Conservation (phyloP, 2,113 vertebrate species). For the Proterorhinus semilunaris region DNA sequence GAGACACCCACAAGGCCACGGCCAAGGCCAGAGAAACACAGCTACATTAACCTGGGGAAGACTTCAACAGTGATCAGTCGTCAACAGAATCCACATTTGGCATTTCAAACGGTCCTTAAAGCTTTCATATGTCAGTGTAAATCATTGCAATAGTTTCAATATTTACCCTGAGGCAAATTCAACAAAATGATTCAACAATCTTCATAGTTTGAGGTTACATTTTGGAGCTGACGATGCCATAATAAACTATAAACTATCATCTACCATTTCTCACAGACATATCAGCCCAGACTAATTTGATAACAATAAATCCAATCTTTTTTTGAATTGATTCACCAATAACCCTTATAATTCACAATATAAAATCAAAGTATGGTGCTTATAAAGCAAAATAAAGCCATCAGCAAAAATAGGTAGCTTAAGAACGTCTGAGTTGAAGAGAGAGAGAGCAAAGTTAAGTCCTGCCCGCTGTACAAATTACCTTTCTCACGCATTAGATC, state of each 20-base stretch:
- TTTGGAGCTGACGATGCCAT: constrained; percentile 69
- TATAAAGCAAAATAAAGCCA: constrained; percentile 43
- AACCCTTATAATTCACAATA: constrained; percentile 48
- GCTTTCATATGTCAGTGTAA: constrained; percentile 84
- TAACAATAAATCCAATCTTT: constrained; percentile 53
- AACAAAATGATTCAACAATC: constrained; percentile 71
- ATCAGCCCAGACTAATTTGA: constrained; percentile 64
- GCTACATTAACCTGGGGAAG: constrained; percentile 89
- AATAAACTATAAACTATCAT: constrained; percentile 61
- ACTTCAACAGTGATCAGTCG: constrained; percentile 86
- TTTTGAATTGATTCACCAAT: constrained; percentile 55
- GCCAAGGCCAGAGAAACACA: constrained; percentile 90
- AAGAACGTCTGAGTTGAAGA: constrained; percentile 42
- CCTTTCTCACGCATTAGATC: constrained; percentile 99
- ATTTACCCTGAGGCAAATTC: constrained; percentile 96
- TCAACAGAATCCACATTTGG: constrained; percentile 88
- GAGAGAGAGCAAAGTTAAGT: constrained; percentile 20
- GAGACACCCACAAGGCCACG: constrained; percentile 88
- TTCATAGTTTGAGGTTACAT: constrained; percentile 70
- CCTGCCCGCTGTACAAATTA: constrained; percentile 70
- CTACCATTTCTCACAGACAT: constrained; percentile 67
- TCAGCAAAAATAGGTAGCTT: constrained; percentile 39
- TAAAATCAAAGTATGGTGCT: constrained; percentile 41
- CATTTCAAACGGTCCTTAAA: constrained; percentile 85
- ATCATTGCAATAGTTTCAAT: constrained; percentile 83